Conservation (phyloP, 2,888 invertebrate genomes). For the Therioaphis trifolii region DNA sequence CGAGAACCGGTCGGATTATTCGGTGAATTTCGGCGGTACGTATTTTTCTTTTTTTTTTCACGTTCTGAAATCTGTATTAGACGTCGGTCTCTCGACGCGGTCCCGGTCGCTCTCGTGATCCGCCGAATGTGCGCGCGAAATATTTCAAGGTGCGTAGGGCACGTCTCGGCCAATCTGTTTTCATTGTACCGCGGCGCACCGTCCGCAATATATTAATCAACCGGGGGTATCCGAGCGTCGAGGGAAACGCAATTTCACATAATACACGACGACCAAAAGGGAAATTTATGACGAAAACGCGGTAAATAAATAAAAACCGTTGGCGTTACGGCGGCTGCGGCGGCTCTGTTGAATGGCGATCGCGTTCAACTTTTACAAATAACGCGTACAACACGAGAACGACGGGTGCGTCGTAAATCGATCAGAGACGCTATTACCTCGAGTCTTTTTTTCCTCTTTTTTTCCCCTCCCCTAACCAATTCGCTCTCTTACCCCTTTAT, state of each 20-base stretch:
- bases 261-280: neutral
- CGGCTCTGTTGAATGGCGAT: neutral
- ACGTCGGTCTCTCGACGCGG: too few relatives aligned
- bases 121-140: too few relatives aligned
- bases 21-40: too few relatives aligned
- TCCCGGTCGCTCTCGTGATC: too few relatives aligned
- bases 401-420: neutral
- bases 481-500: too few relatives aligned
- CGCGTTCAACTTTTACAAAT: neutral
- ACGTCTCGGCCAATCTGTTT: neutral
- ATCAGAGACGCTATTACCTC: neutral
- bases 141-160: too few relatives aligned
- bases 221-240: neutral
- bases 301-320: neutral
- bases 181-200: neutral
- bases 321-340: neutral
- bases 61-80: too few relatives aligned
- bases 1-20: too few relatives aligned
- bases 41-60: too few relatives aligned
- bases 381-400: neutral
- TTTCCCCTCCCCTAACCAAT: neutral
- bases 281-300: neutral
- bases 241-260: neutral
- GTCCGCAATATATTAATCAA: neutral
- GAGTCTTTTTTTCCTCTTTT: too few relatives aligned